These are phyloP conservation scores for Agriotes lineatus DNA, from an alignment of 2,888 invertebrate genomes.

Conservation along the genomic window DNA sequence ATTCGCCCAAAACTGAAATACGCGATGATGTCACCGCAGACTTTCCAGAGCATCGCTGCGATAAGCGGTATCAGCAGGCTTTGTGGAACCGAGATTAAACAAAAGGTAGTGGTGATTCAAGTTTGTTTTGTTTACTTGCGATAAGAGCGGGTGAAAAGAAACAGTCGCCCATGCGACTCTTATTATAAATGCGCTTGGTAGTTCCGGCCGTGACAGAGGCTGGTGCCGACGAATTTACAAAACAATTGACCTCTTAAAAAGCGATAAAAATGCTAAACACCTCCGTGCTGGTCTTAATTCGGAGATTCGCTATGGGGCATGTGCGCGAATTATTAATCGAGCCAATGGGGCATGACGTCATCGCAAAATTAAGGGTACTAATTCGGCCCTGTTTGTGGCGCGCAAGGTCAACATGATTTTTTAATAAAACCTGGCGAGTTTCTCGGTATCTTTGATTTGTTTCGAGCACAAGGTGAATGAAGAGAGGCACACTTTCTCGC, in stretches of 20 bases:
- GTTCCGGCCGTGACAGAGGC: slow-evolving; percentile 21
- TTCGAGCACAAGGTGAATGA: slow-evolving; percentile 15
- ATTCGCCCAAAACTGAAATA: too few species aligned
- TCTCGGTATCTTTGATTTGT: not conserved
- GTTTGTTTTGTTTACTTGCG: too few species aligned
- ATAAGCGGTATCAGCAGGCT: not conserved
- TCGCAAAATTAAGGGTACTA: slow-evolving; percentile 29
- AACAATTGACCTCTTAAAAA: slow-evolving; percentile 14
- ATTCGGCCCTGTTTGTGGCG: not conserved
- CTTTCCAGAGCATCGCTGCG: not conserved
- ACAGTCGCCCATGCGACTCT: slow-evolving; percentile 17
- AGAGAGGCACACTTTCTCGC: slow-evolving; percentile 18
- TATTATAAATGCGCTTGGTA: too few species aligned
- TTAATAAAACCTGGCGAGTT: not conserved
- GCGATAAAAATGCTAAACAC: slow-evolving; percentile 26
- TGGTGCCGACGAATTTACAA: slow-evolving; percentile 10
- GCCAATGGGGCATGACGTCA: slow-evolving; percentile 16
- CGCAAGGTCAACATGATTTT: slow-evolving; percentile 1
- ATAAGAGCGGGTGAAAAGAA: not conserved
- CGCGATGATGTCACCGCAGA: not conserved
- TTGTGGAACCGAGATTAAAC: too few species aligned
- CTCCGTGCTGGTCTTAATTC: too few species aligned
- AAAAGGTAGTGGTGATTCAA: too few species aligned
- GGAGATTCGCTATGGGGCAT: too few species aligned
- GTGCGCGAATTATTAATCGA: slow-evolving; percentile 18